Conservation (phyloP, 2,888 invertebrate genomes). For the Amphipoea lucens region DNA sequence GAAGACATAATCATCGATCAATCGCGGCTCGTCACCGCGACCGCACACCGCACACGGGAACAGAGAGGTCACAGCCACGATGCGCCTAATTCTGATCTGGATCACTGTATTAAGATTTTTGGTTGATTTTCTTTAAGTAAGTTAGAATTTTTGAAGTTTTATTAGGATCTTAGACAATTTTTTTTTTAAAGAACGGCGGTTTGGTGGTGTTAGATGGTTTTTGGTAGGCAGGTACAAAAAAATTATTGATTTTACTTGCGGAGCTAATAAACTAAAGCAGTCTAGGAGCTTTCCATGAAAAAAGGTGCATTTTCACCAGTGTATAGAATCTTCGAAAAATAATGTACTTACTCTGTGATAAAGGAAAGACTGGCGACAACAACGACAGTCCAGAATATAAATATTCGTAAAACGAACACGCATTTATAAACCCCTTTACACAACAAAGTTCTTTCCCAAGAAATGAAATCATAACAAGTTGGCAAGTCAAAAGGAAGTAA, state of each 20-base stretch:
- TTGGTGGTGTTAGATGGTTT: neutral
- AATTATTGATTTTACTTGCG: neutral
- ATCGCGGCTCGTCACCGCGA: conserved; percentile 82
- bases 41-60: conserved; percentile 82
- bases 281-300: too few species aligned
- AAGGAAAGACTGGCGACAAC: neutral
- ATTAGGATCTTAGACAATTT: neutral
- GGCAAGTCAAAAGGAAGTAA: conserved; percentile 63
- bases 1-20: conserved; percentile 88
- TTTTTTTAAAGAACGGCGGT: neutral
- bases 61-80: conserved; percentile 68
- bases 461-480: conserved; percentile 60
- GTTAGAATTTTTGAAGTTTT: conserved; percentile 1
- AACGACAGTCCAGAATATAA: neutral
- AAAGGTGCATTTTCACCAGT: neutral
- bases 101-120: conserved; percentile 7
- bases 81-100: conserved; percentile 54
- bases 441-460: conserved; percentile 56
- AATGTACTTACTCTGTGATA: neutral
- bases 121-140: conserved; percentile 3
- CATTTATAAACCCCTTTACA: conserved; percentile 25
- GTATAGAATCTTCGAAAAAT: neutral
- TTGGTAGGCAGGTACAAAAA: neutral
- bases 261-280: neutral
- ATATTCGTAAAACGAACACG: neutral